Conservation (phyloP, 2,797 vertebrate genomes). For the Gymnoscopelus microlampas region DNA sequence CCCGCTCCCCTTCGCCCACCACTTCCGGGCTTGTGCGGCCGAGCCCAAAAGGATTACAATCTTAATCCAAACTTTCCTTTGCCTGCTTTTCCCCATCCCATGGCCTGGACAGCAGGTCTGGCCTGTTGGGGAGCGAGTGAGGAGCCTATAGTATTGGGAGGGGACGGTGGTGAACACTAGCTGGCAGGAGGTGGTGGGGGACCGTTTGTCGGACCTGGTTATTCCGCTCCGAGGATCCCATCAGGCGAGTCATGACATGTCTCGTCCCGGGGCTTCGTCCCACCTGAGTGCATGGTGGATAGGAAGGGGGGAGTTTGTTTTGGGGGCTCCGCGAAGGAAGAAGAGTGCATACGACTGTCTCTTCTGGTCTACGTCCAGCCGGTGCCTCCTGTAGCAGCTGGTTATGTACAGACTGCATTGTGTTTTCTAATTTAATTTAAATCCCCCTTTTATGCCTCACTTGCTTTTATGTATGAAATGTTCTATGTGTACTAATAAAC, state of each 20-base stretch:
- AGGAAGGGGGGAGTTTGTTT: slow-evolving; percentile 50
- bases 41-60: slow-evolving; percentile 72
- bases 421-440: no score
- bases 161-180: slow-evolving; percentile 50
- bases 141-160: slow-evolving; percentile 5
- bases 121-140: slow-evolving; percentile 31
- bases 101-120: slow-evolving; percentile 48
- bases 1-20: no score
- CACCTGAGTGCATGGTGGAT: slow-evolving; percentile 63
- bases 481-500: no score
- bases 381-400: slow-evolving; percentile 50
- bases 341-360: slow-evolving; percentile 52
- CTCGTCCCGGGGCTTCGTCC: slow-evolving; percentile 64
- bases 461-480: no score
- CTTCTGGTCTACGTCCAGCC: slow-evolving; percentile 69
- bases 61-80: slow-evolving; percentile 63
- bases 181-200: slow-evolving; percentile 54
- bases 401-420: slow-evolving; percentile 43
- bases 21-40: not conserved
- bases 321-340: not conserved
- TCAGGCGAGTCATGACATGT: slow-evolving; percentile 74
- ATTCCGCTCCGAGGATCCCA: slow-evolving; percentile 75
- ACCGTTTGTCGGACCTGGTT: slow-evolving; percentile 76
- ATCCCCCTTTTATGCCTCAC: no score
- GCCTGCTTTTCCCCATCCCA: slow-evolving; percentile 38